Base-by-base conservation (phyloP, 2,113 vertebrate genomes). In the Vimba vimba region DNA sequence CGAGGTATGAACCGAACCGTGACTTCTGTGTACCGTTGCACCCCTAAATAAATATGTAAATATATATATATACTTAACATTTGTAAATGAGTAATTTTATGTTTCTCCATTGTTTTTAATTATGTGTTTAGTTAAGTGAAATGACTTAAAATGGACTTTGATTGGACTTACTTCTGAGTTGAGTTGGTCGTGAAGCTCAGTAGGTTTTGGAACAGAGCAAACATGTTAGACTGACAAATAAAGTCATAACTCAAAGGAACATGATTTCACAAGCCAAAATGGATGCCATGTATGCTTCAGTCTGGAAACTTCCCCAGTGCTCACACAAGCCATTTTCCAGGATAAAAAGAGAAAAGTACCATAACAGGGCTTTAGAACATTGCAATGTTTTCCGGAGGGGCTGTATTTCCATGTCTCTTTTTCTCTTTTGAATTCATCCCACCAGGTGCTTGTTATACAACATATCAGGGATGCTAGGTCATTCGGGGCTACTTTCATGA, bases 401-500 rank as follows among this genome's bases (percentile, higher is more conserved):
- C 25, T 79, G 57, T 0, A 88, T 88, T 83, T 82, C 68, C 77
- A 82, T 82, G 59, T 25, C 43, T 9, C 45, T 60, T 45, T 82
- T 52, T 52, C n/a, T 84, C 27, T 57, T 88, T 79, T 73, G 52
- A 88, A 84, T 83, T 74, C 66, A 80, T 69, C 85, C 75, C 75
- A 55, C 68, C 83, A 80, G 79, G 68, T 71, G 69, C 75, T 55
- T 75, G 57, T 76, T 82, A 82, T 59, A 75, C 36, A 60, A 79
- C 79, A 79, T 79, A 47, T 47, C 6, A 66, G 87, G 75, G 66
- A 86, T 27, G 45, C 78, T n/a, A 68, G 87, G 79, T 87, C 89
- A 87, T 84, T 85, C 64, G 45, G 85, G 83, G 85, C 75, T 86
- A 12, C 59, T 62, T 73, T 79, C 76, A 77, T 85, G 66, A 83